These are phyloP conservation scores for Ochropleura leucogaster DNA, from an alignment of 2,888 invertebrate species.

Conservation along the genomic window DNA sequence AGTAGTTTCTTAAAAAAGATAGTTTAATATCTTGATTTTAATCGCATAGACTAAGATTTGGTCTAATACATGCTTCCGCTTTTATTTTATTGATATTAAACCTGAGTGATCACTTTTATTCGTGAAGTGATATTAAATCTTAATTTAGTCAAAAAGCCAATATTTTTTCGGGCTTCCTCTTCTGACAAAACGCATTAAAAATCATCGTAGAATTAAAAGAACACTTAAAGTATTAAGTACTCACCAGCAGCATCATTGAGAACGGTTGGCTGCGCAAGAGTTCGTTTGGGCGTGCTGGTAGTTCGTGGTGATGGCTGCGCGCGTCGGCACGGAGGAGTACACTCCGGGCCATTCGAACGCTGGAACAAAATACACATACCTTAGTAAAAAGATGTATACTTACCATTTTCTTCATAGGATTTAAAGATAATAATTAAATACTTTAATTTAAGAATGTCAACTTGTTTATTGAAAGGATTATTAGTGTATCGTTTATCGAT, in stretches of 20 bases:
- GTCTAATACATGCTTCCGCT: neutral
- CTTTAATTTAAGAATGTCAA: no score
- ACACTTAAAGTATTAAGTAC: constrained; percentile 58
- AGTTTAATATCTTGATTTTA: constrained; percentile 16
- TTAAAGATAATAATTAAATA: neutral
- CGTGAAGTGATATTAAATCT: neutral
- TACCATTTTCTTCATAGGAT: no score
- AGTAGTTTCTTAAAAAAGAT: constrained; percentile 17
- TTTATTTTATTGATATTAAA: neutral
- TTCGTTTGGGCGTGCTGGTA: constrained; percentile 78
- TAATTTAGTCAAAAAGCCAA: neutral
- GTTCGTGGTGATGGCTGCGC: constrained; percentile 79
- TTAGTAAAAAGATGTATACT: neutral
- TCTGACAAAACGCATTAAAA: neutral
- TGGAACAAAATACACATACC: constrained; percentile 66
- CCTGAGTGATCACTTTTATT: neutral
- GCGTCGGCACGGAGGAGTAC: constrained; percentile 85
- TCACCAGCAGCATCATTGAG: constrained; percentile 79
- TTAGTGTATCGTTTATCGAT: neutral
- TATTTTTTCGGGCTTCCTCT: constrained; percentile 3
- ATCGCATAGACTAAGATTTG: neutral
- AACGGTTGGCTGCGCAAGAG: constrained; percentile 68
- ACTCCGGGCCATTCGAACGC: constrained; percentile 83
- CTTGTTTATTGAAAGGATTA: neutral
- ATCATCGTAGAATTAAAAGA: neutral